phyloP scores from a whole-genome alignment of 2,113 vertebrate species.

The Setophaga kirtlandii region DNA sequence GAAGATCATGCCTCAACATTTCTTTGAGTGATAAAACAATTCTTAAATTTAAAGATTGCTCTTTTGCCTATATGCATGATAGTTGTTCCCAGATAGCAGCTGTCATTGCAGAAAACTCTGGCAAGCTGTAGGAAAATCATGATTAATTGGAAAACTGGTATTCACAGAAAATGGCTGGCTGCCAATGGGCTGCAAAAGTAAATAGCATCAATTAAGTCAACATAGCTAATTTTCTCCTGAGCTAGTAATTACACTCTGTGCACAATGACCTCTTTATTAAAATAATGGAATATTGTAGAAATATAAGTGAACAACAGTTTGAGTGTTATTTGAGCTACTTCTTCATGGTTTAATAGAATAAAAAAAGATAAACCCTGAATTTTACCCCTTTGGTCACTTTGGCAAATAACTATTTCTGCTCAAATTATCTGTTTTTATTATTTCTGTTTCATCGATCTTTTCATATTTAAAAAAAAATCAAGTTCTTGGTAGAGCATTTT shows the following conservation, averaged over 20 bases:
- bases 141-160: constrained; percentile 4
- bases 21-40: not conserved
- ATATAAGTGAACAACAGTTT: not conserved
- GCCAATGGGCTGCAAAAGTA: constrained; percentile 27
- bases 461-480: not conserved
- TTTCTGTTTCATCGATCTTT: not conserved
- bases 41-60: not conserved
- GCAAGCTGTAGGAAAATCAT: not conserved
- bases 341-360: not conserved
- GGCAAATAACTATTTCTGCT: not conserved
- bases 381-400: not conserved
- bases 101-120: not conserved
- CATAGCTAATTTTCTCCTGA: constrained; percentile 26
- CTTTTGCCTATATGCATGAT: not conserved
- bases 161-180: constrained; percentile 33
- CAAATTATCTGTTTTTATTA: not conserved
- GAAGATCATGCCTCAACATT: not conserved
- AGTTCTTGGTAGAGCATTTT: not conserved
- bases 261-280: constrained; percentile 23
- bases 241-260: constrained; percentile 5
- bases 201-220: constrained; percentile 32
- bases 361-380: not conserved
- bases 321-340: not conserved
- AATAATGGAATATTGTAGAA: constrained; percentile 1
- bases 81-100: constrained; percentile 23